phyloP scores from a whole-genome alignment of 2,113 vertebrate genomes.

The Miniopterus natalensis region DNA sequence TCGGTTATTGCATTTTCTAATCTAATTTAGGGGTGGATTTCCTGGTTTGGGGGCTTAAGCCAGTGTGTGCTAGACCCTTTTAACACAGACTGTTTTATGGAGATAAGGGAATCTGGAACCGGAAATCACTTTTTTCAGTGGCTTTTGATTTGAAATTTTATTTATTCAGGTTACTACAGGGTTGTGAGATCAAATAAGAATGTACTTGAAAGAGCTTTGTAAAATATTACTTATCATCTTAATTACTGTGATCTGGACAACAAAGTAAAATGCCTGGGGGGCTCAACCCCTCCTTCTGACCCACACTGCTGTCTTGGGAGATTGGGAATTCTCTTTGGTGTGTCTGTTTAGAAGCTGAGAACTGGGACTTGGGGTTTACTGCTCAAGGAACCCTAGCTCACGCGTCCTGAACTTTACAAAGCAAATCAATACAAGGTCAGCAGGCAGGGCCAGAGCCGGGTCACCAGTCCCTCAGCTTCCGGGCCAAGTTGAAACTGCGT shows the following conservation, averaged over 20 bases:
- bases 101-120: slow-evolving; percentile 45
- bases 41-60: slow-evolving; percentile 5
- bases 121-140: slow-evolving; percentile 8
- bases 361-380: neutral
- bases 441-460: neutral
- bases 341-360: slow-evolving; percentile 33
- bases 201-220: slow-evolving; percentile 51
- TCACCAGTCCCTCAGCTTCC: neutral
- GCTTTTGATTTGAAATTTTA: slow-evolving; percentile 57
- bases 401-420: neutral
- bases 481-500: neutral
- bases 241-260: slow-evolving; percentile 40
- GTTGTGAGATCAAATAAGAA: slow-evolving; percentile 55
- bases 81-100: neutral
- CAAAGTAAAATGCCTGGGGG: slow-evolving; percentile 1
- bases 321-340: neutral
- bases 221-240: slow-evolving; percentile 9
- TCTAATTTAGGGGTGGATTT: neutral
- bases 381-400: neutral
- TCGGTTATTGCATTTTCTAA: slow-evolving; percentile 20
- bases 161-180: slow-evolving; percentile 45
- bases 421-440: neutral
- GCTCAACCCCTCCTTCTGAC: neutral
- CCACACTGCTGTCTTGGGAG: neutral
- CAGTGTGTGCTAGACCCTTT: neutral